A percentile compares a stretch with the other conserved stretches of the same genome.
Conservation (phyloP, 2,113 vertebrate genomes). For the Athene cunicularia region DNA sequence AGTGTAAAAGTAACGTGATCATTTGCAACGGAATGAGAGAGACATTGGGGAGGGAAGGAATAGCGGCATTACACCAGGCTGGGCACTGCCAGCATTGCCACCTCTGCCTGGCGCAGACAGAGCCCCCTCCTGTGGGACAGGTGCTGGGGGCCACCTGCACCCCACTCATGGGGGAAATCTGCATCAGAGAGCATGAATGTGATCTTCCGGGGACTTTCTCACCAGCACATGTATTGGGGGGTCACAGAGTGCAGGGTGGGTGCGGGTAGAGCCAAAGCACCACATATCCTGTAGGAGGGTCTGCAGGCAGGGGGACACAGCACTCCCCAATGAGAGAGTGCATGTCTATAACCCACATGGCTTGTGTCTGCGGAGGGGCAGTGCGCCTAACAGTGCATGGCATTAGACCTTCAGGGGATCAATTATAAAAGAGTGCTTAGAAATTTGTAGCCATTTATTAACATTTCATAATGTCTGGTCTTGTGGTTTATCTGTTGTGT, state of each 20-base stretch:
- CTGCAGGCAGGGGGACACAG: background rate
- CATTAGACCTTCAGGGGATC: background rate
- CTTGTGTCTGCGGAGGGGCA: background rate
- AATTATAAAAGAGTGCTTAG: background rate
- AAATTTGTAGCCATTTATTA: background rate
- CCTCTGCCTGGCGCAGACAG: background rate
- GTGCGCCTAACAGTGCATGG: background rate
- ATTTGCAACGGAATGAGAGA: background rate
- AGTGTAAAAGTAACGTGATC: background rate
- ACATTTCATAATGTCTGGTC: background rate
- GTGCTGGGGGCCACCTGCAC: background rate
- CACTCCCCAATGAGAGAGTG: accelerated
- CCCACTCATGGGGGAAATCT: background rate
- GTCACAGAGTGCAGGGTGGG: background rate
- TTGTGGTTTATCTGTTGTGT: background rate
- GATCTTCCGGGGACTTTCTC: background rate
- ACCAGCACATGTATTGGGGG: background rate
- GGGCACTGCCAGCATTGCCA: background rate
- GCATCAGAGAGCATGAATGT: background rate
- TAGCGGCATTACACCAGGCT: background rate
- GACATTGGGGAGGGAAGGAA: background rate
- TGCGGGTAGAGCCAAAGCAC: background rate
- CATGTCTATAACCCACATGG: accelerated
- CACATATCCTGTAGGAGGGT: background rate
- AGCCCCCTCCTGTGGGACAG: accelerated